Base-by-base conservation (phyloP, 2,888 invertebrate genomes). In the Athalia cordata region DNA sequence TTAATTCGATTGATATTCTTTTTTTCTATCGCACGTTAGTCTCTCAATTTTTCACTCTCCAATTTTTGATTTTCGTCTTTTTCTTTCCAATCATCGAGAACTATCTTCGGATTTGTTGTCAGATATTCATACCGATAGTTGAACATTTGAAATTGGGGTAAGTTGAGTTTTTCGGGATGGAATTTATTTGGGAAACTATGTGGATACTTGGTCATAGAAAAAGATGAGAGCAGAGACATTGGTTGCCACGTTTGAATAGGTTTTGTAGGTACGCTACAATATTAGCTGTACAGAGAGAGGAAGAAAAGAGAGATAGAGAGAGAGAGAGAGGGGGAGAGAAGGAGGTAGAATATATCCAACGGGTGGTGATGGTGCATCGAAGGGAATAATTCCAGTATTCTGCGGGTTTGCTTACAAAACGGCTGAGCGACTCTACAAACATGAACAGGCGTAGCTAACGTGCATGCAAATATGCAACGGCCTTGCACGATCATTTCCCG, bases 371-470 rank as follows among this genome's bases (percentile, higher is more conserved):
- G 85, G 87, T 86, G 88, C 87, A 88, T 86, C 87, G 85, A 84
- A 86, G 87, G 86, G 88, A 87, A 88, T 88, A 88, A 88, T 89
- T 89, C 86, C 84, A 83, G 85, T 85, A 86, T 88, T 88, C 87
- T 88, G 88, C 88, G 88, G 88, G 88, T 88, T 88, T 88, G 88
- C 88, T 88, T 88, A 86, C 87, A 86, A 75, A 75, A 75, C 75
- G 75, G 75, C 61, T 75, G 75, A 75, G 75, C 75, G 75, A 62
- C 52, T 75, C 75, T 62, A 61, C 75, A 75, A 75, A 75, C 75
- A 75, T 64, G 75, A 62, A 62, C 62, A 2, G 3, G 50, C 50
- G 50, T 55, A 13, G 75, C 80, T 75, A 80, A 78, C 80, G 81
- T 81, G 81, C 80, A 83, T 83, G 81, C 82, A 82, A 82, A 83